phyloP scores from a whole-genome alignment of 1,140 invertebrate species.

The Zophobas atratus region DNA sequence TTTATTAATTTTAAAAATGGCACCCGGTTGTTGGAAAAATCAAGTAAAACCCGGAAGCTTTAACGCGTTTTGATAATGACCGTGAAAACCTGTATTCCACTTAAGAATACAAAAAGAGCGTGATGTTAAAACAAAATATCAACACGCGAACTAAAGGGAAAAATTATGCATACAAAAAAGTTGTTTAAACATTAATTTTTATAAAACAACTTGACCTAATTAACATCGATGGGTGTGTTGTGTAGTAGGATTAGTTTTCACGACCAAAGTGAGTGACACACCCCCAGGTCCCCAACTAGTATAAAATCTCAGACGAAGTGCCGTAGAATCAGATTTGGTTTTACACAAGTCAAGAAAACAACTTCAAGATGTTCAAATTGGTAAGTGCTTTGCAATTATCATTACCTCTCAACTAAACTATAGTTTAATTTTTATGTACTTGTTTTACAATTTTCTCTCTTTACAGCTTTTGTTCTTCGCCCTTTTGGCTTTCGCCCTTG shows the following conservation, averaged over 20 bases:
- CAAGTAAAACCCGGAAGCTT: not conserved
- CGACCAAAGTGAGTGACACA: conserved; percentile 1
- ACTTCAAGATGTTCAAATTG: conserved; percentile 21
- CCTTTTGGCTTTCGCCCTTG: conserved; percentile 13
- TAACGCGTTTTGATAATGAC: not conserved
- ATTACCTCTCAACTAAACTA: not conserved
- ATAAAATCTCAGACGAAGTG: not conserved
- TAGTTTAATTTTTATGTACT: not conserved
- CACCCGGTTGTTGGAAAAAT: not conserved
- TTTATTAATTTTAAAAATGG: no score
- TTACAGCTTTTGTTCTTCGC: conserved; percentile 16
- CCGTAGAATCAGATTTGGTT: conserved; percentile 13
- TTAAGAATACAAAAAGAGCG: not conserved
- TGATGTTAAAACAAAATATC: not conserved
- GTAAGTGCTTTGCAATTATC: not conserved
- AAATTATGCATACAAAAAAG: conserved; percentile 22
- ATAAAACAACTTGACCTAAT: not conserved
- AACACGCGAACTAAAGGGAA: not conserved
- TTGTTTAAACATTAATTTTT: conserved; percentile 8
- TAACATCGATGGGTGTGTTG: conserved; percentile 18
- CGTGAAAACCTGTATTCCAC: conserved; percentile 1
- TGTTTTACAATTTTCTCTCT: not conserved
- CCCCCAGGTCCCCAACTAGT: conserved; percentile 4
- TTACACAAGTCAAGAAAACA: conserved; percentile 14
- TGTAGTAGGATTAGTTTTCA: conserved; percentile 1